Conservation (phyloP, 2,888 invertebrate species). For the Elgonia sp. region DNA sequence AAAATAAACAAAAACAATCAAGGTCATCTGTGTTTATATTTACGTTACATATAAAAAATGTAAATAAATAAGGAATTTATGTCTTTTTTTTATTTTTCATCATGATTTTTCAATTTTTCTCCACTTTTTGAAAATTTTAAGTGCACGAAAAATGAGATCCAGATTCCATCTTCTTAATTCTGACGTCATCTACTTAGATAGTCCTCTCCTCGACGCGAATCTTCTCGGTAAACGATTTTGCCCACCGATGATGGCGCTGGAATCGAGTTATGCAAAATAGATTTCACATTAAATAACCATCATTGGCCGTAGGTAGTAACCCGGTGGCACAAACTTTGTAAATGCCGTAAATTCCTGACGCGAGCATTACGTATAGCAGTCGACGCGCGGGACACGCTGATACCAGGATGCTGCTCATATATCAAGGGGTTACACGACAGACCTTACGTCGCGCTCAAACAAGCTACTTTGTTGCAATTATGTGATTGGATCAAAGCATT, state of each 20-base stretch:
- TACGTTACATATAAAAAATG: too few species aligned
- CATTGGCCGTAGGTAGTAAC: constrained; percentile 72
- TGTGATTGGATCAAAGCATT: constrained; percentile 65
- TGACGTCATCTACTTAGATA: neutral
- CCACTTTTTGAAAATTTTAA: too few species aligned
- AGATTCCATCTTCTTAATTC: constrained; percentile 23
- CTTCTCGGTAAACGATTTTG: constrained; percentile 71
- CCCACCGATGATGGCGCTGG: constrained; percentile 84
- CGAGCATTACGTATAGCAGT: constrained; percentile 29
- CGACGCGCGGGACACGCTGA: constrained; percentile 47
- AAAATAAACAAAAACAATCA: too few species aligned
- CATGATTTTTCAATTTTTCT: too few species aligned
- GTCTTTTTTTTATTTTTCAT: too few species aligned
- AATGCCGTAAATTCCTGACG: constrained; percentile 66
- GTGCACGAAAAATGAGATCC: neutral
- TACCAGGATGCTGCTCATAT: constrained; percentile 61
- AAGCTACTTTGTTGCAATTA: constrained; percentile 70
- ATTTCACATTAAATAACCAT: constrained; percentile 85
- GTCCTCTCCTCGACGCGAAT: constrained; percentile 48
- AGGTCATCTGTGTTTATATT: too few species aligned
- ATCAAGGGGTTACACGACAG: constrained; percentile 61
- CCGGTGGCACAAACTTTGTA: constrained; percentile 63
- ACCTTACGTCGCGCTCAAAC: constrained; percentile 68
- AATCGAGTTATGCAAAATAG: constrained; percentile 85
- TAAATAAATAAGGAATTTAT: too few species aligned